Percentiles rank a stretch among this genome's conserved stretches.
Conservation (phyloP, 35 echinoderm and acorn worm genomes). For the Chiridota heheva region DNA sequence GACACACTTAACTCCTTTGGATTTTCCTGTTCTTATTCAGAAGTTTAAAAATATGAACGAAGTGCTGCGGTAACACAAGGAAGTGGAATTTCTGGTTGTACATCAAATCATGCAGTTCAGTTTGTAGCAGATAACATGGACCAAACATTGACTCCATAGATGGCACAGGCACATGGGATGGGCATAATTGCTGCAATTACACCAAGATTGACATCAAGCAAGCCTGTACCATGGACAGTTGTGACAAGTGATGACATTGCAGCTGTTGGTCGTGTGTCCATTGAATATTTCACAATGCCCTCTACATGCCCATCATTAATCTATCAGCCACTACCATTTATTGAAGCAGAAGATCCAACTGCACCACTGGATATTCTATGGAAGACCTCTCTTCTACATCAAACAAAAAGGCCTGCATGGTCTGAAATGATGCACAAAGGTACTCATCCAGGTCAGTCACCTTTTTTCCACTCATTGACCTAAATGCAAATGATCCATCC, state of each 20-base stretch:
- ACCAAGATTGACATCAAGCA: not conserved
- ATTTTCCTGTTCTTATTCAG: conserved; percentile 3
- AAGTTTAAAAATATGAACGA: not conserved
- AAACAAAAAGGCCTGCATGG: conserved; percentile 10
- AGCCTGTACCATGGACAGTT: conserved; percentile 2
- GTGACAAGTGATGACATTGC: conserved; percentile 45
- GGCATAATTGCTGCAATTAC: conserved; percentile 44
- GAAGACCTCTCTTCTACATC: conserved; percentile 27
- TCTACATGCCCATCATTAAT: not conserved
- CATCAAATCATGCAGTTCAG: conserved; percentile 13
- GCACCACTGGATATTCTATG: conserved; percentile 27
- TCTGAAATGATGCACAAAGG: conserved; percentile 29
- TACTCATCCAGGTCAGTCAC: conserved; percentile 11
- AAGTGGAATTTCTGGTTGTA: not conserved
- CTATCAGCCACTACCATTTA: conserved; percentile 6
- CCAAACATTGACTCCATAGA: conserved; percentile 38
- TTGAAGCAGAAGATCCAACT: not conserved
- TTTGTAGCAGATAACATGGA: conserved; percentile 50
- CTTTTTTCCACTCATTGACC: conserved; percentile 30
- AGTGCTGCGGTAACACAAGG: conserved; percentile 18
- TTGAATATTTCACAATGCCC: conserved; percentile 30
- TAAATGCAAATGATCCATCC: conserved; percentile 23
- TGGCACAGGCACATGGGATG: no score
- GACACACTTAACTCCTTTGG: conserved; percentile 6
- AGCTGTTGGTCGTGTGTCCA: conserved; percentile 21